Evolutionary conservation across 2,113 vertebrate genomes (phyloP).

Genomic region (Pitta sordida): DNA sequence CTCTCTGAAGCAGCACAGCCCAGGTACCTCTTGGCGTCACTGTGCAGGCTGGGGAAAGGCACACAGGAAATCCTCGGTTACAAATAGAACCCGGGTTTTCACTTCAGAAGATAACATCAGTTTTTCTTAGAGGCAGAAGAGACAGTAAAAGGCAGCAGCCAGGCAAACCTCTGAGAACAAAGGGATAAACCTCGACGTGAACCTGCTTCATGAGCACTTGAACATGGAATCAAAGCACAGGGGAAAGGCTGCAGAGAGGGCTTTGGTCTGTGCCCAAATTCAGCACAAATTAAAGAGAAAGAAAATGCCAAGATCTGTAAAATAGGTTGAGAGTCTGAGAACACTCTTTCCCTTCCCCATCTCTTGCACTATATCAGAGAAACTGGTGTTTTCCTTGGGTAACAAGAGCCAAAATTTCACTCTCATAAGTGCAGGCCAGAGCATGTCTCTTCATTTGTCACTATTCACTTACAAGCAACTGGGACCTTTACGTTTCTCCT

Average conservation of each 20-base stretch:
- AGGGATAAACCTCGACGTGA: not conserved
- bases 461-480: not conserved
- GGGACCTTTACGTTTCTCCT: not conserved
- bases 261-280: not conserved
- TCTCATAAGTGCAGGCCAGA: not conserved
- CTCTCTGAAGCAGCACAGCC: not conserved
- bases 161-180: conserved; percentile 42
- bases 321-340: not conserved
- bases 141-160: conserved; percentile 1
- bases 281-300: not conserved
- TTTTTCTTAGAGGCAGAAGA: conserved; percentile 25
- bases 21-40: not conserved
- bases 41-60: not conserved
- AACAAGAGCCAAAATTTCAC: not conserved
- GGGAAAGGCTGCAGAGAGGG: not conserved
- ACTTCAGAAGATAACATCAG: conserved; percentile 37
- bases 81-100: not conserved
- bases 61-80: conserved; percentile 13
- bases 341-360: not conserved
- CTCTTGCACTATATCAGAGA: not conserved
- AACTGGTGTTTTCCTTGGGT: not conserved
- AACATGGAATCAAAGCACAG: not conserved
- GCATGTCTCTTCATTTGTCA: not conserved
- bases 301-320: not conserved
- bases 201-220: not conserved